phyloP scores from a whole-genome alignment of 2,888 invertebrate genomes.

The Kryphioiulus occultus region DNA sequence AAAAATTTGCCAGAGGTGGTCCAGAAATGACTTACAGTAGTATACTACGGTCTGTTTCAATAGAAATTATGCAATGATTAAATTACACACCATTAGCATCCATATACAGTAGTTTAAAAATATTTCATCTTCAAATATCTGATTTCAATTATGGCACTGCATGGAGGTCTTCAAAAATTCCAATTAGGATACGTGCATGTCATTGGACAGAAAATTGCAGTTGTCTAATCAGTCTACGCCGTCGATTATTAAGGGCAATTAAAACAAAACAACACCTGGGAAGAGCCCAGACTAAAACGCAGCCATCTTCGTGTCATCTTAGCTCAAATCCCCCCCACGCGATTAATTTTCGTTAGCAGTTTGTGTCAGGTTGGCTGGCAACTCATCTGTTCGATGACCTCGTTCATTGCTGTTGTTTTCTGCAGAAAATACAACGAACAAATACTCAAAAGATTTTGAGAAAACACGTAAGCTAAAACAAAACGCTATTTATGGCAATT shows the following conservation, averaged over 20 bases:
- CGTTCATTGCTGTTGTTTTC: background rate
- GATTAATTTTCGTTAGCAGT: conserved; percentile 17
- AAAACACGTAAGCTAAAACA: background rate
- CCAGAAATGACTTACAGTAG: too few relatives aligned
- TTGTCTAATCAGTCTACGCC: background rate
- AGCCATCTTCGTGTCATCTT: background rate
- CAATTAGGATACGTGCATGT: too few relatives aligned
- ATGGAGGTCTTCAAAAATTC: too few relatives aligned
- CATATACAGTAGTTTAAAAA: too few relatives aligned
- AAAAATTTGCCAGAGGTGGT: too few relatives aligned
- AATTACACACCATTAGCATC: too few relatives aligned
- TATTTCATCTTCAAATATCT: too few relatives aligned
- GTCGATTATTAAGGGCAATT: background rate
- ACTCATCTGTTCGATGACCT: background rate
- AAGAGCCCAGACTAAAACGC: background rate
- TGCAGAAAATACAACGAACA: background rate
- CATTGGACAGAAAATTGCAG: background rate
- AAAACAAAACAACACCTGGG: background rate
- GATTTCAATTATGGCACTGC: too few relatives aligned
- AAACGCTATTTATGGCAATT: too few relatives aligned
- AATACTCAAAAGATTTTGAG: background rate
- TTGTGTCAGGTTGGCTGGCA: conserved; percentile 20
- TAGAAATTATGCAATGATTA: too few relatives aligned
- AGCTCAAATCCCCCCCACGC: background rate
- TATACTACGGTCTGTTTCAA: too few relatives aligned